Evolutionary conservation across 2,888 invertebrate genomes (phyloP), one percentile per base, ranked within the genome.

Genomic region (Noctua pronuba): DNA sequence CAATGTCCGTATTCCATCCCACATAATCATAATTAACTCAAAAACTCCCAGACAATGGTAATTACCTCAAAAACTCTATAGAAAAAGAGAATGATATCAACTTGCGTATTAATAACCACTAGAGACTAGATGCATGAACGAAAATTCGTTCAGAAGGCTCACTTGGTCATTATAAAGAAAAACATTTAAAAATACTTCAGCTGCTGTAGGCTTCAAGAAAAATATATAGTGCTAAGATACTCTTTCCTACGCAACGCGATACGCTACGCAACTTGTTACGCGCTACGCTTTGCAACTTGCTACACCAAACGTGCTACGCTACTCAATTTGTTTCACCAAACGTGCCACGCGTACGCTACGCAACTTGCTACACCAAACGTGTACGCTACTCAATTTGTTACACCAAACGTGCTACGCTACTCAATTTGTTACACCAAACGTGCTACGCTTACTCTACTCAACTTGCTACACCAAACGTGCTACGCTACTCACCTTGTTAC

Each of bases 21-120:
- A 82, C 80, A 86, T 86, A 77, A 77, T 74, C 60, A 74, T 81
- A 86, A 86, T 84, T 73, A 83, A 76, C 86, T 83, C 41, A 86
- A 84, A 83, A 79, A 83, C 73, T 74, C 67, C 73, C 74, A 83
- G 83, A 87, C 88, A 87, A 87, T 81, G 78, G 86, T 88, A 82
- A 88, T 88, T 88, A 82, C 79, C 77, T 71, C 64, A 79, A 83
- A 88, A 81, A 83, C 66, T 74, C 52, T 52, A 73, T 73, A 77
- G 60, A 87, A 87, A 87, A 87, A 84, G 77, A 79, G 73, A 73
- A 84, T 86, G 41, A 76, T 85, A 75, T 55, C 69, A 72, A 82
- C 64, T 80, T 82, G 75, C 35, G 74, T 82, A 83, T 88, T 88
- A 88, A 88, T 88, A 88, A 82, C 75, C 58, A 46, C 86, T 79